A percentile compares a stretch with the other conserved stretches of the same genome.
These are phyloP conservation scores for Guaruba guarouba DNA, from an alignment of 2,113 vertebrate species.

Conservation along the genomic window DNA sequence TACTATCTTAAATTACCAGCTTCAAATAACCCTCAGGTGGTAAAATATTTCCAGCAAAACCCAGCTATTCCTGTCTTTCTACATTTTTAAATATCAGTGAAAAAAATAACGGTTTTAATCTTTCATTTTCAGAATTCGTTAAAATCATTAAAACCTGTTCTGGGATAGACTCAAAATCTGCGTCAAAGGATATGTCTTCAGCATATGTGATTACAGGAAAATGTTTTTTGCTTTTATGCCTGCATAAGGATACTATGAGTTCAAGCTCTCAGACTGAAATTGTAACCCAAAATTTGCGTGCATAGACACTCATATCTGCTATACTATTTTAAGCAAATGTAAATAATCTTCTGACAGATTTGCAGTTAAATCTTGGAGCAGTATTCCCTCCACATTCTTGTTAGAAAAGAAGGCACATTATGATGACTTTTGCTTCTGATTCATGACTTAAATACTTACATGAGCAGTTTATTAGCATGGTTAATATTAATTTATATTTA, in stretches of 20 bases:
- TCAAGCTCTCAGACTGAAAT: not conserved
- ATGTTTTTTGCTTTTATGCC: not conserved
- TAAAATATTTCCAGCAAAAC: not conserved
- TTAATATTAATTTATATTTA: not conserved
- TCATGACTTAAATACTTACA: not conserved
- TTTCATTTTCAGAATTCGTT: not conserved
- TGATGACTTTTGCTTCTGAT: not conserved
- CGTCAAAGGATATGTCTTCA: not conserved
- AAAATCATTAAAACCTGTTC: not conserved
- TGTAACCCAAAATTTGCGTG: not conserved
- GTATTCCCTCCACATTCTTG: not conserved
- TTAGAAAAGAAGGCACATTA: not conserved
- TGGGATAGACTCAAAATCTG: not conserved
- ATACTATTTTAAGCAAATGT: not conserved
- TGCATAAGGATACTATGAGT: not conserved
- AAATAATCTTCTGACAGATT: not conserved
- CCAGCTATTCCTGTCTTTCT: not conserved
- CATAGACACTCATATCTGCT: not conserved
- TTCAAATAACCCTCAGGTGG: not conserved
- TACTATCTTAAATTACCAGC: not conserved
- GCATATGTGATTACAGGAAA: not conserved
- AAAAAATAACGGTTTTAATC: not conserved
- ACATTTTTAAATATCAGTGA: not conserved
- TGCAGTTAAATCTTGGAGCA: not conserved
- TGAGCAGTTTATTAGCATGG: not conserved